Percentiles rank a stretch among this genome's conserved stretches.
phyloP scores from a whole-genome alignment of 2,888 invertebrate species.

The Julus scandinavius region DNA sequence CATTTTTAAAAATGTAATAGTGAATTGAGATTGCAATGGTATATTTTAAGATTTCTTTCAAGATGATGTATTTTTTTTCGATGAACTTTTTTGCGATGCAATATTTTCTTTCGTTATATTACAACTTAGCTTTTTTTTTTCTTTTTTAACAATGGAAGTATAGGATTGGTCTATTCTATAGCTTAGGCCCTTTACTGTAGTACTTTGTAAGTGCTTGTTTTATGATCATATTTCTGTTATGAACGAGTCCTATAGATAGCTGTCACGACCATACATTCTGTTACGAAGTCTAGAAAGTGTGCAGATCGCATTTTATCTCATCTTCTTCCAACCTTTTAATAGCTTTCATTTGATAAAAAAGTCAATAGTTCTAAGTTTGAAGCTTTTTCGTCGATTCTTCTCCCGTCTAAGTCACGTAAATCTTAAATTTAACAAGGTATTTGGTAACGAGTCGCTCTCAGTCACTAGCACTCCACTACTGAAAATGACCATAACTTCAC shows the following conservation, averaged over 20 bases:
- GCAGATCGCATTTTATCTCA: slow-evolving; percentile 19
- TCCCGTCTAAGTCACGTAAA: slow-evolving; percentile 1
- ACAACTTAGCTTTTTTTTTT: no score
- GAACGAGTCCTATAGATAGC: not conserved
- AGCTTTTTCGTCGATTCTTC: slow-evolving; percentile 1
- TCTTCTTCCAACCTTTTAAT: slow-evolving; percentile 5
- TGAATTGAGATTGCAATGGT: no score
- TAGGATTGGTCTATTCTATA: not conserved
- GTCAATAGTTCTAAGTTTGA: slow-evolving; percentile 29
- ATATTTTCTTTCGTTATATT: no score
- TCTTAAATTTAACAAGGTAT: slow-evolving; percentile 28
- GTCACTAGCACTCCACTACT: not conserved
- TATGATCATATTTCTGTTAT: not conserved
- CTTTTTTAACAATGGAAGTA: not conserved
- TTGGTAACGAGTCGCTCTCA: not conserved
- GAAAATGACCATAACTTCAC: slow-evolving; percentile 25
- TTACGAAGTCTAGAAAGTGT: not conserved
- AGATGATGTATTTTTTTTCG: no score
- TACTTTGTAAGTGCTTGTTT: not conserved
- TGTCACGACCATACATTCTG: not conserved
- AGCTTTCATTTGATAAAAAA: slow-evolving; percentile 22
- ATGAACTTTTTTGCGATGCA: no score
- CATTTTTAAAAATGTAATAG: no score
- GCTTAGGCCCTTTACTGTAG: not conserved
- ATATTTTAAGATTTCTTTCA: no score